A percentile compares a stretch with the other conserved stretches of the same genome.
Evolutionary conservation across 2,797 vertebrate species (phyloP).

Genomic region (Enteromius paludinosus): DNA sequence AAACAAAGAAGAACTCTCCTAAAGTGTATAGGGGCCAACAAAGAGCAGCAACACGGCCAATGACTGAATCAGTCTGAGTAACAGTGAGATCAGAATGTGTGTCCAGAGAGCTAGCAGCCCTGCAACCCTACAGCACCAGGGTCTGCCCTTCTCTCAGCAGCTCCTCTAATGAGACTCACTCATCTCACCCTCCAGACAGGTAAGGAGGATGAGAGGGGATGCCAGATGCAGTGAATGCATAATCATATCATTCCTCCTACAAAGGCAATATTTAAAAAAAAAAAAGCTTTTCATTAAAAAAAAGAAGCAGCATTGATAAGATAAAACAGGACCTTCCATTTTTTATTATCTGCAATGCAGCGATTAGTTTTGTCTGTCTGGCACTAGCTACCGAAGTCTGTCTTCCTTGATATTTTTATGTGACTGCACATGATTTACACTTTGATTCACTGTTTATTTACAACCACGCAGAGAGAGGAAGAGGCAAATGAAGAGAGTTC

Average conservation of each 20-base stretch:
- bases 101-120: conserved; percentile 40
- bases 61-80: conserved; percentile 27
- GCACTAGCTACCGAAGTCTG: conserved; percentile 51
- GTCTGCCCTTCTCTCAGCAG: conserved; percentile 41
- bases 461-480: conserved; percentile 36
- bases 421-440: conserved; percentile 46
- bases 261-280: conserved; percentile 54
- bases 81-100: conserved; percentile 31
- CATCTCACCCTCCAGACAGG: conserved; percentile 68
- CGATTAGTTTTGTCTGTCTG: conserved; percentile 74
- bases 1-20: neutral
- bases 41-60: conserved; percentile 11
- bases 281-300: conserved; percentile 33
- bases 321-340: conserved; percentile 74
- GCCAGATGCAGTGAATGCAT: conserved; percentile 62
- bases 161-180: conserved; percentile 57
- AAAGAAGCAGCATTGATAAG: conserved; percentile 50
- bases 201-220: conserved; percentile 55
- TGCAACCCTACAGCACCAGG: conserved; percentile 42
- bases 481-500: conserved; percentile 36
- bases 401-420: conserved; percentile 54
- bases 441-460: conserved; percentile 52
- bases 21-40: neutral
- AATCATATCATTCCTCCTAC: conserved; percentile 63
- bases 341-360: conserved; percentile 81